Evolutionary conservation across 2,888 invertebrate species (phyloP).

Genomic region (Acanthopleura granulata): DNA sequence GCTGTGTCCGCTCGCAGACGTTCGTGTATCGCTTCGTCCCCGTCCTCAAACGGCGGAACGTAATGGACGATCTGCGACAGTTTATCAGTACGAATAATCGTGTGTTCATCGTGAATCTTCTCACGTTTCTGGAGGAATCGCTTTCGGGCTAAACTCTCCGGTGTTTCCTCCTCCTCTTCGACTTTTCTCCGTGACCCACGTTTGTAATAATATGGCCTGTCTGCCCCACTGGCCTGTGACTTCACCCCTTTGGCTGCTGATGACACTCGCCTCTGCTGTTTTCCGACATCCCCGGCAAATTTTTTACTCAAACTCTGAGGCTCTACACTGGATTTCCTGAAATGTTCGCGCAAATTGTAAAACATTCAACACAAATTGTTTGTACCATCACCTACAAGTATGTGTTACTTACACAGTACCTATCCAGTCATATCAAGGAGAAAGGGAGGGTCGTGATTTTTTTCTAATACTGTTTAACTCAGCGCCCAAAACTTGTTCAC

Average conservation of each 20-base stretch:
- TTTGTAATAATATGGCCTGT: neutral
- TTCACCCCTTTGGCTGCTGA: neutral
- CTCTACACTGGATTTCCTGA: constrained; percentile 56
- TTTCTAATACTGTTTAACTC: too few species aligned
- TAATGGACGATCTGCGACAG: constrained; percentile 50
- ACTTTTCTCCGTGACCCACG: neutral
- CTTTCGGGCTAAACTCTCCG: constrained; percentile 21
- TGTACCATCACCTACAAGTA: neutral
- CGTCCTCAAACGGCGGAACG: constrained; percentile 32
- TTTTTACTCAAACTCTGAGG: constrained; percentile 35
- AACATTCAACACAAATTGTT: neutral
- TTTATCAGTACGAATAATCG: constrained; percentile 48
- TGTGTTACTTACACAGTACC: neutral
- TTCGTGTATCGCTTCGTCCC: constrained; percentile 1
- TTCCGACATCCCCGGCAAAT: constrained; percentile 22
- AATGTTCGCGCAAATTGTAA: constrained; percentile 63
- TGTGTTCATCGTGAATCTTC: constrained; percentile 20
- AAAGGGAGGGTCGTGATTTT: too few species aligned
- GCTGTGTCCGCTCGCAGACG: neutral
- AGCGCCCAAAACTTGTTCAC: too few species aligned
- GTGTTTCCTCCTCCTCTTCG: neutral
- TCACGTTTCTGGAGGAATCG: constrained; percentile 24
- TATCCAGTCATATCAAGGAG: neutral
- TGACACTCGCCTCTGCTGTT: neutral
- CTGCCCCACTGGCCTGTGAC: neutral